phyloP scores from a whole-genome alignment of 2,113 vertebrate species.

The Porphyrio hochstetteri region DNA sequence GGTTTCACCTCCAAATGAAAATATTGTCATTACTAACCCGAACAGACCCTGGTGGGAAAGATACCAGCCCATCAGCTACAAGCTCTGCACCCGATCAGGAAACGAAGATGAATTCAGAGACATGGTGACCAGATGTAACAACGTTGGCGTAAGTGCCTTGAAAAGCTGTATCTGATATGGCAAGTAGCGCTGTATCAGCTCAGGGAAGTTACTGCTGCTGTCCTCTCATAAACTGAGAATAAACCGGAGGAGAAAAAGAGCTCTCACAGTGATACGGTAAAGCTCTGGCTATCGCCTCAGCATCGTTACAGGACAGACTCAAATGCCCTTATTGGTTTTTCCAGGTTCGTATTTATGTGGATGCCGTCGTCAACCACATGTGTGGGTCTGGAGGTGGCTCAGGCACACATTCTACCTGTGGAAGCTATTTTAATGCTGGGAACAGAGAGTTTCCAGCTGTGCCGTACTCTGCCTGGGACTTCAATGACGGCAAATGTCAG shows the following conservation, averaged over 20 bases:
- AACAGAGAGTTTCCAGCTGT: slow-evolving; percentile 85
- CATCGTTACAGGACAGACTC: not conserved
- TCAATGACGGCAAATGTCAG: slow-evolving; percentile 88
- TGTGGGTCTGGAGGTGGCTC: slow-evolving; percentile 74
- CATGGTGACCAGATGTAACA: slow-evolving; percentile 95
- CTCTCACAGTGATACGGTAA: not conserved
- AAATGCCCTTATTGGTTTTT: not conserved
- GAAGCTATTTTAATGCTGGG: slow-evolving; percentile 82
- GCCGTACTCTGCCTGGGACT: slow-evolving; percentile 82
- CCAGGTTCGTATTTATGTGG: slow-evolving; percentile 81
- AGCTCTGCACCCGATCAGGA: slow-evolving; percentile 89
- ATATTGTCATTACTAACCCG: slow-evolving; percentile 78
- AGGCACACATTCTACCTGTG: slow-evolving; percentile 82
- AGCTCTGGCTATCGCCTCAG: not conserved
- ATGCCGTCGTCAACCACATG: slow-evolving; percentile 85
- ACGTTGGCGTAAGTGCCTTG: slow-evolving; percentile 86
- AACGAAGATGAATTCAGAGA: slow-evolving; percentile 85
- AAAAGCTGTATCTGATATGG: not conserved
- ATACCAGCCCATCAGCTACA: slow-evolving; percentile 93
- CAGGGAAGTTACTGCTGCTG: not conserved
- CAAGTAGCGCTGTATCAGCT: not conserved
- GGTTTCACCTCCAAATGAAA: slow-evolving; percentile 92
- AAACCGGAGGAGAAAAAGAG: not conserved
- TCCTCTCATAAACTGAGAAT: not conserved
- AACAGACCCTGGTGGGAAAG: slow-evolving; percentile 92